Evolutionary conservation across 2,113 vertebrate species (phyloP), one percentile per base, ranked within the genome.

Genomic region (Pterocles orientalis): DNA sequence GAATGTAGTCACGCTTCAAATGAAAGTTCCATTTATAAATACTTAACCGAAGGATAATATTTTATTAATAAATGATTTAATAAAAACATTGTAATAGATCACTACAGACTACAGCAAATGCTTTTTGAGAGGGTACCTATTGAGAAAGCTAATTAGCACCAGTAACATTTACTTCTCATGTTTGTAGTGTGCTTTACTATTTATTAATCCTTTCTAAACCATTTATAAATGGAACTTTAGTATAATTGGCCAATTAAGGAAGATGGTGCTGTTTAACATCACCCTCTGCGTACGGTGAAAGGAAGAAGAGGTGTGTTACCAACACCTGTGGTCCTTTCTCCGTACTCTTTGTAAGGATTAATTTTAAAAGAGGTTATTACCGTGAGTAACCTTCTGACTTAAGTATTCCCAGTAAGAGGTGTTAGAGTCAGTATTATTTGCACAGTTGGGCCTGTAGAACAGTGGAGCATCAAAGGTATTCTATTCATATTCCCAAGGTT

Each of bases 21-120:
- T 84, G 93, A 50, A 89, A 78, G 65, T 92, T 95, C 88, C 88
- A 82, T 94, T 95, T 96, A 84, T 82, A 89, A 84, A 84, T 79
- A 69, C 83, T 68, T 94, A 82, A 75, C 85, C 86, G 75, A 85
- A 90, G 45, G 31, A 79, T 12, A 69, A 69, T 84, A 82, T 88
- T 88, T 64, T 75, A 82, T 86, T 86, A 88, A 94, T 60, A 94
- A 85, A 61, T 61, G 0, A 58, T 90, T 95, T 94, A 84, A 92
- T 84, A 72, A 93, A 92, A 88, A 26, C 34, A 65, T 71, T 87
- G n/a, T 61, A 79, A 69, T 91, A 69, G 82, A 88, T 89, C 60
- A n/a, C 47, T 82, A 31, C 39, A 45, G 75, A 66, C 45, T 72
- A 41, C 72, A 91, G 77, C 51, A 62, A 71, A 86, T 84, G 60